phyloP scores from a whole-genome alignment of 2,888 invertebrate genomes.

The Coecobrya sp. region DNA sequence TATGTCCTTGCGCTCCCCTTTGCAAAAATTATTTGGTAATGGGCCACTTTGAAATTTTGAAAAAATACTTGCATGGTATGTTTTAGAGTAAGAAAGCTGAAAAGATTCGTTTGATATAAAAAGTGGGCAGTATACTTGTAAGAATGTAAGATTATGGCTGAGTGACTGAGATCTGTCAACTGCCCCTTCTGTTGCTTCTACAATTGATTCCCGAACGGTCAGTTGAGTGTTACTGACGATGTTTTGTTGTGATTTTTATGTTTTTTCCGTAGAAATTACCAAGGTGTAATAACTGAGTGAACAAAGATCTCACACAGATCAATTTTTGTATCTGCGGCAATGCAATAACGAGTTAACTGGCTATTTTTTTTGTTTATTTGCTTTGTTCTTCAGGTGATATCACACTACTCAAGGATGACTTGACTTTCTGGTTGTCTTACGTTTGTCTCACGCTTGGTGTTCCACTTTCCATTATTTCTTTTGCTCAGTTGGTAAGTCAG shows the following conservation, averaged over 20 bases:
- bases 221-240: background rate
- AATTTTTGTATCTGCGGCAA: background rate
- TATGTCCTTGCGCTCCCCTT: constrained; percentile 51
- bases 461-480: constrained; percentile 89
- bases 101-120: background rate
- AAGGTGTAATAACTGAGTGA: background rate
- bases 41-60: constrained; percentile 30
- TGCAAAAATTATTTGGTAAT: constrained; percentile 52
- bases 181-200: background rate
- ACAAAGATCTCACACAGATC: background rate
- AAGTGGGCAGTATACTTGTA: background rate
- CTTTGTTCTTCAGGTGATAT: constrained; percentile 87
- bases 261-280: background rate
- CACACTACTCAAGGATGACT: constrained; percentile 88
- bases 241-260: background rate
- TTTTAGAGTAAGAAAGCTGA: no score
- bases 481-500: constrained; percentile 88
- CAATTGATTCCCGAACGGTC: constrained; percentile 2
- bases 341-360: background rate
- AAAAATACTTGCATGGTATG: background rate
- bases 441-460: constrained; percentile 89
- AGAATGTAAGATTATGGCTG: background rate
- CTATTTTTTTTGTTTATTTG: constrained; percentile 50
- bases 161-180: background rate
- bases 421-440: constrained; percentile 91